These are phyloP conservation scores for Hephaestus fuliginosus DNA, from an alignment of 2,797 vertebrate genomes.

Conservation along the genomic window DNA sequence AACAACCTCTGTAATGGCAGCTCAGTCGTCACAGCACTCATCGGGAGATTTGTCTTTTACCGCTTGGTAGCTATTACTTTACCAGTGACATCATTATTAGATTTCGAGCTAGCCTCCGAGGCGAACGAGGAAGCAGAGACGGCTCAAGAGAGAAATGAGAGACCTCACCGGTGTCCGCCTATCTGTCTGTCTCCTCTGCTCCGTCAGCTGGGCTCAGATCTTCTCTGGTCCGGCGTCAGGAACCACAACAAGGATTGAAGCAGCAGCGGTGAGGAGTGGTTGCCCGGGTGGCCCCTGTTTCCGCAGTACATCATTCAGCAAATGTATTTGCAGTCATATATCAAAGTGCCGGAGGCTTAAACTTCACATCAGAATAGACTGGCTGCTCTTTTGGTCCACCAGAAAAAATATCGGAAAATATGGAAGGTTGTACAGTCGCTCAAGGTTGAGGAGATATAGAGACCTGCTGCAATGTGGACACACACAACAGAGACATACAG, in stretches of 20 bases:
- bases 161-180: constrained; percentile 6
- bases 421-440: constrained; percentile 5
- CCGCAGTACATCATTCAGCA: constrained; percentile 54
- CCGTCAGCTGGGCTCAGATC: constrained; percentile 32
- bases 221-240: constrained; percentile 43
- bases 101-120: neutral
- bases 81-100: constrained; percentile 31
- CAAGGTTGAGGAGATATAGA: neutral
- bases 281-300: constrained; percentile 47
- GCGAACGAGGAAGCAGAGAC: constrained; percentile 5
- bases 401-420: neutral
- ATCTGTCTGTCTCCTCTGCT: constrained; percentile 8
- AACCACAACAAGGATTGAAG: constrained; percentile 62
- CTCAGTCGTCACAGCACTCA: constrained; percentile 37
- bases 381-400: constrained; percentile 21
- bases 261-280: constrained; percentile 23
- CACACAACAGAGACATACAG: neutral
- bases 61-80: constrained; percentile 38
- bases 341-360: constrained; percentile 69
- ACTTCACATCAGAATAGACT: constrained; percentile 66
- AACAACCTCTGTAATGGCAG: constrained; percentile 27
- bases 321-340: constrained; percentile 56
- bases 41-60: constrained; percentile 45
- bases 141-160: constrained; percentile 9
- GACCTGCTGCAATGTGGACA: neutral